Percentiles rank a stretch among this genome's conserved stretches.
Conservation (phyloP, 2,113 vertebrate species). For the Eudorcas thomsonii region DNA sequence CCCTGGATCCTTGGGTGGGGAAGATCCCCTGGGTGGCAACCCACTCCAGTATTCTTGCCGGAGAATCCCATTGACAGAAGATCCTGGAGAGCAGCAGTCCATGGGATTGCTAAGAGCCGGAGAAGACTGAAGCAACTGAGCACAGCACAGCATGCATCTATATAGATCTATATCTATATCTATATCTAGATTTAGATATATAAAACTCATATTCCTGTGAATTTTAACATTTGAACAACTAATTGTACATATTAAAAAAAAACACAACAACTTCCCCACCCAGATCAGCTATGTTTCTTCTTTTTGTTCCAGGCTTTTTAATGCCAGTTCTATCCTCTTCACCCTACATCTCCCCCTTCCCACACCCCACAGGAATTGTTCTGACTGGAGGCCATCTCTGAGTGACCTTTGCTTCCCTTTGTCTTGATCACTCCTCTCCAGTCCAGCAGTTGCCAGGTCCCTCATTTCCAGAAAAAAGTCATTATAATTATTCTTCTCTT, state of each 20-base stretch:
- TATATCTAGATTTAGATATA: background rate
- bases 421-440: background rate
- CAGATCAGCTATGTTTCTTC: background rate
- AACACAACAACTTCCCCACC: background rate
- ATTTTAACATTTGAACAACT: background rate
- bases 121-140: background rate
- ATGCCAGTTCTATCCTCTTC: accelerated
- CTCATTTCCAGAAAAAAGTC: background rate
- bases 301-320: background rate
- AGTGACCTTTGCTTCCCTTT: background rate
- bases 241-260: background rate
- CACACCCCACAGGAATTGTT: accelerated
- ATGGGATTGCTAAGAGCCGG: background rate
- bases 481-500: background rate
- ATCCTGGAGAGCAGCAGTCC: background rate
- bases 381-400: background rate
- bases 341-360: accelerated
- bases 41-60: background rate
- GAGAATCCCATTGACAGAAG: background rate
- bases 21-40: background rate
- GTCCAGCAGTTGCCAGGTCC: background rate
- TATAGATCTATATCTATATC: background rate
- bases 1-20: background rate
- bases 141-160: background rate
- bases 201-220: background rate